phyloP scores from a whole-genome alignment of 1,140 invertebrate species.

The Riptortus pedestris region DNA sequence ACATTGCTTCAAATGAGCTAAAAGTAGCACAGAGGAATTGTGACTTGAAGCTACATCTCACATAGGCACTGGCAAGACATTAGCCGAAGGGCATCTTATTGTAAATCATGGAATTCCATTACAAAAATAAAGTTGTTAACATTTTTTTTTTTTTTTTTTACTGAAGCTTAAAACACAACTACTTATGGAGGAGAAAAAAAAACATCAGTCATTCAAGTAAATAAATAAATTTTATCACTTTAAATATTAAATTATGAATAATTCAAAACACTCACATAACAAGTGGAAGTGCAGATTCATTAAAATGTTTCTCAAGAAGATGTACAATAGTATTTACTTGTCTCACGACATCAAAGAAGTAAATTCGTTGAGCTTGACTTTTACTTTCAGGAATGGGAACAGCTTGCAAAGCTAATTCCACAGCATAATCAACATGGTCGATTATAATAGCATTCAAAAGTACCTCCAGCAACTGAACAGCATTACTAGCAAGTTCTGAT shows the following conservation, averaged over 20 bases:
- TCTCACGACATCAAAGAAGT: slow-evolving; percentile 89
- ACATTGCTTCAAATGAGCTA: too few species aligned
- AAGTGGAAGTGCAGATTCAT: slow-evolving; percentile 77
- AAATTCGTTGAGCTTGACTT: slow-evolving; percentile 63
- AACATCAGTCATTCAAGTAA: background rate
- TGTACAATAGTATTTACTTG: slow-evolving; percentile 95
- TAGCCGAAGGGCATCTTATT: too few species aligned
- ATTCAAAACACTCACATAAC: slow-evolving; percentile 53
- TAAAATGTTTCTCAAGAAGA: slow-evolving; percentile 88
- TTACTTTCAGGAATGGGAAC: slow-evolving; percentile 84
- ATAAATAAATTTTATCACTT: slow-evolving; percentile 19
- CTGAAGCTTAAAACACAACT: too few species aligned
- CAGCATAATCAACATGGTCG: slow-evolving; percentile 92
- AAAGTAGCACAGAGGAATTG: too few species aligned
- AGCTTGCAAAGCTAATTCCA: slow-evolving; percentile 83
- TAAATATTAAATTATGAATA: slow-evolving; percentile 15
- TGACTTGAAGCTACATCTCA: too few species aligned
- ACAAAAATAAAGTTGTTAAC: too few species aligned
- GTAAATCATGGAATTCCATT: too few species aligned
- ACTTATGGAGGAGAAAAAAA: too few species aligned
- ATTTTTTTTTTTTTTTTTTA: too few species aligned
- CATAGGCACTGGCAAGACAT: too few species aligned
- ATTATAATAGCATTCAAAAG: slow-evolving; percentile 75
- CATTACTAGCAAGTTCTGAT: slow-evolving; percentile 67
- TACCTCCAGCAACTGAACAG: slow-evolving; percentile 75